phyloP scores from a whole-genome alignment of 2,888 invertebrate genomes.

The Polietes domitor region DNA sequence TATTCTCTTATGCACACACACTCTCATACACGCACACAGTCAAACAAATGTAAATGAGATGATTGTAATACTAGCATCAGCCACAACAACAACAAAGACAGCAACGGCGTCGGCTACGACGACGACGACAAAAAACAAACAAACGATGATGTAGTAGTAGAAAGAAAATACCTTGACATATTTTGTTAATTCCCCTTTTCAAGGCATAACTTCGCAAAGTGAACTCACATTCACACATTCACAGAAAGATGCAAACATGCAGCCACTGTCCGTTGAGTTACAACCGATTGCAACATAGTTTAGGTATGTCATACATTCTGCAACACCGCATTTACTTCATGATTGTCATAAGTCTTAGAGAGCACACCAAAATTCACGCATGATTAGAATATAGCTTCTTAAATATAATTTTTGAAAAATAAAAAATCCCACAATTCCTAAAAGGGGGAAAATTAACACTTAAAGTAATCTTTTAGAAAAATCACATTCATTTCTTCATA shows the following conservation, averaged over 20 bases:
- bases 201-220: slow-evolving; percentile 21
- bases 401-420: no score
- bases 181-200: slow-evolving; percentile 41
- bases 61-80: slow-evolving; percentile 19
- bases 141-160: not conserved
- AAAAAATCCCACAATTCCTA: no score
- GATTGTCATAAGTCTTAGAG: no score
- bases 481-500: no score
- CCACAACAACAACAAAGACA: slow-evolving; percentile 25
- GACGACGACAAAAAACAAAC: not conserved
- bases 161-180: slow-evolving; percentile 60
- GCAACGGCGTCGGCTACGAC: not conserved
- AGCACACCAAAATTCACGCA: no score
- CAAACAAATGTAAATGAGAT: slow-evolving; percentile 44
- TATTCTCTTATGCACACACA: slow-evolving; percentile 7
- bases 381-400: no score
- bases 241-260: not conserved
- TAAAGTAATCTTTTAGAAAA: no score
- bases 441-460: no score
- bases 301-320: no score
- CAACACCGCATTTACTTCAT: no score
- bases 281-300: no score
- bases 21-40: not conserved
- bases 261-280: not conserved
- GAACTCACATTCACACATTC: not conserved